Evolutionary conservation across 2,797 vertebrate species (phyloP).

Genomic region (Fratercula arctica): DNA sequence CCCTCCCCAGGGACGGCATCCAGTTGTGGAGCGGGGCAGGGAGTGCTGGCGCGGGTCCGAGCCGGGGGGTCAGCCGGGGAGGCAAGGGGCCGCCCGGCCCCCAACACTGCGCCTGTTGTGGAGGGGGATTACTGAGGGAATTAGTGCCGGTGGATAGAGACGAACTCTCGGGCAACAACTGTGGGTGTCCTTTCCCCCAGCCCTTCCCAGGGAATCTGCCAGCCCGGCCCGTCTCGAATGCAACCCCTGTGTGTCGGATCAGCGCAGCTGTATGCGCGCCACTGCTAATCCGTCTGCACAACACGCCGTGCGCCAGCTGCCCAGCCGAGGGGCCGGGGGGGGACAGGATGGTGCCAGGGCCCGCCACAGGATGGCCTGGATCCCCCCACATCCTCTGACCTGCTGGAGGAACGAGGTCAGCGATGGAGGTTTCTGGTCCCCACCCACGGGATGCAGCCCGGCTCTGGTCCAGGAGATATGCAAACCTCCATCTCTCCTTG

Average conservation of each 20-base stretch:
- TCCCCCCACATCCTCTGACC: fast-evolving
- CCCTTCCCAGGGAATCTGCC: constrained; percentile 45
- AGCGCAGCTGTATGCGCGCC: constrained; percentile 60
- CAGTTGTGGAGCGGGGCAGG: constrained; percentile 1
- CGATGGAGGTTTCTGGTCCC: not conserved
- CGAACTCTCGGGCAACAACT: not conserved
- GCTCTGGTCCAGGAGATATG: not conserved
- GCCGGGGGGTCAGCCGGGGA: not conserved
- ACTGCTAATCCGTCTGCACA: constrained; percentile 41
- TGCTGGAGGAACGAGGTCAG: fast-evolving
- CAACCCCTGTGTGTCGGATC: constrained; percentile 28
- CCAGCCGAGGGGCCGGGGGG: not conserved
- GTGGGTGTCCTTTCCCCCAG: constrained; percentile 10
- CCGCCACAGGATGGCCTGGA: fast-evolving
- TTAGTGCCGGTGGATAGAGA: constrained; percentile 25
- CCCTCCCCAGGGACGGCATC: not conserved
- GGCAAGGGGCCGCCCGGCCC: not conserved
- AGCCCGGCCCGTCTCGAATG: not conserved
- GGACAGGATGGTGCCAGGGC: not conserved
- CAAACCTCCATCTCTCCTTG: not conserved
- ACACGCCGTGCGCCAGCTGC: constrained; percentile 43
- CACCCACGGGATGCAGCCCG: fast-evolving
- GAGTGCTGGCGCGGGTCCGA: not conserved
- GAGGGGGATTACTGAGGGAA: constrained; percentile 16
- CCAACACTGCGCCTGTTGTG: constrained; percentile 9